Evolutionary conservation across 2,113 vertebrate genomes (phyloP).

Genomic region (Cranoglanis bouderius): DNA sequence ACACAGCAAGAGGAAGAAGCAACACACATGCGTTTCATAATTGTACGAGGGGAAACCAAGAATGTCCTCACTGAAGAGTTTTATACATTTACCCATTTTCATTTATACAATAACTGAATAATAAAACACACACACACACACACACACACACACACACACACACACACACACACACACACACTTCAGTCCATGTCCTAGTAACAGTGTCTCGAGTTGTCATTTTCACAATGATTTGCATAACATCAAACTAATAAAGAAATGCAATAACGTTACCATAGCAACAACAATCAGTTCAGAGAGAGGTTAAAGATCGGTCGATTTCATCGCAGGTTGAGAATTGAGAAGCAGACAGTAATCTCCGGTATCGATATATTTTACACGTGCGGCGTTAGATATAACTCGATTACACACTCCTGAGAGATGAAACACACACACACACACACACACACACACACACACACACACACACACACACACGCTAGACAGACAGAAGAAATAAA

Average conservation of each 20-base stretch:
- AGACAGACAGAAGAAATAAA: background rate
- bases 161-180: constrained; percentile 7
- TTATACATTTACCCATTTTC: background rate
- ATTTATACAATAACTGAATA: background rate
- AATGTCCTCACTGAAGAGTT: background rate
- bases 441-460: too few relatives aligned
- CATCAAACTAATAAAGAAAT: background rate
- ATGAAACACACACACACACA: background rate
- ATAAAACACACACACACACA: background rate
- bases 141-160: background rate
- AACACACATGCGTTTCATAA: constrained; percentile 10
- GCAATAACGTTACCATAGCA: background rate
- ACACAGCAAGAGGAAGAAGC: constrained; percentile 14
- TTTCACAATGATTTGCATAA: background rate
- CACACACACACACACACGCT: background rate
- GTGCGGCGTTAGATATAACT: background rate
- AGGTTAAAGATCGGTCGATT: background rate
- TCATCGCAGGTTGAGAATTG: background rate
- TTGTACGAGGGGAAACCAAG: background rate
- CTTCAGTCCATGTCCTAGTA: background rate
- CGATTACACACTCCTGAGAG: background rate
- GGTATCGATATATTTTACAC: background rate
- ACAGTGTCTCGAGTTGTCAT: background rate
- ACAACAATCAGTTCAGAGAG: background rate
- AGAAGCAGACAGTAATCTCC: background rate